Evolutionary conservation across 2,113 vertebrate genomes (phyloP).

Genomic region (Alouatta palliata): DNA sequence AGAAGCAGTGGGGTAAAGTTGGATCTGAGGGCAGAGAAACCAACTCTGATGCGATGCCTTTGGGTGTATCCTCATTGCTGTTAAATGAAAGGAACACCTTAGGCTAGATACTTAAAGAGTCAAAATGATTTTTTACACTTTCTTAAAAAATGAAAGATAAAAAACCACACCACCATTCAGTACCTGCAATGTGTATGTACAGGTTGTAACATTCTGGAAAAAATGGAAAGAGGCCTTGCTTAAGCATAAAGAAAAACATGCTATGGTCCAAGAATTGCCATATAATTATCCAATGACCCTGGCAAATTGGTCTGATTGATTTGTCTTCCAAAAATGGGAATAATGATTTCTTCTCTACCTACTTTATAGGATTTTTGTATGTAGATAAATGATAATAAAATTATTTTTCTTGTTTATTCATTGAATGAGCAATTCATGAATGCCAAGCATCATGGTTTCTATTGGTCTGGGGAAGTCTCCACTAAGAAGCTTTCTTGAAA

Average conservation of each 20-base stretch:
- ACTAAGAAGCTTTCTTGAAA: background rate
- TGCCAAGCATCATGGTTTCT: background rate
- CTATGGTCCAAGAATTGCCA: background rate
- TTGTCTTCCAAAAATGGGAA: background rate
- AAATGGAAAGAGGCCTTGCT: background rate
- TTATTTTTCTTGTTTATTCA: background rate
- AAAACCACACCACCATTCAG: background rate
- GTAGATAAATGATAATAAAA: background rate
- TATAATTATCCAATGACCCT: background rate
- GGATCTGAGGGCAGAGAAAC: background rate
- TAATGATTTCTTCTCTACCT: background rate
- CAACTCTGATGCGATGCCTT: background rate
- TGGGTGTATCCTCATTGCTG: background rate
- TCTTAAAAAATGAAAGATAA: too few relatives aligned
- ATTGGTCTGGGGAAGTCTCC: background rate
- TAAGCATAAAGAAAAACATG: background rate
- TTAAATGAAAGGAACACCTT: background rate
- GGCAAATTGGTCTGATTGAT: background rate
- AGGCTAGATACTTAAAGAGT: background rate
- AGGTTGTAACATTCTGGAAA: background rate
- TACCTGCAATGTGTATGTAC: background rate
- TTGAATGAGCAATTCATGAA: background rate
- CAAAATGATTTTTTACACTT: background rate
- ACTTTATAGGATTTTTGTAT: background rate
- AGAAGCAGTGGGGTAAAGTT: background rate